phyloP scores from a whole-genome alignment of 2,113 vertebrate species.

The Pelobates fuscus region DNA sequence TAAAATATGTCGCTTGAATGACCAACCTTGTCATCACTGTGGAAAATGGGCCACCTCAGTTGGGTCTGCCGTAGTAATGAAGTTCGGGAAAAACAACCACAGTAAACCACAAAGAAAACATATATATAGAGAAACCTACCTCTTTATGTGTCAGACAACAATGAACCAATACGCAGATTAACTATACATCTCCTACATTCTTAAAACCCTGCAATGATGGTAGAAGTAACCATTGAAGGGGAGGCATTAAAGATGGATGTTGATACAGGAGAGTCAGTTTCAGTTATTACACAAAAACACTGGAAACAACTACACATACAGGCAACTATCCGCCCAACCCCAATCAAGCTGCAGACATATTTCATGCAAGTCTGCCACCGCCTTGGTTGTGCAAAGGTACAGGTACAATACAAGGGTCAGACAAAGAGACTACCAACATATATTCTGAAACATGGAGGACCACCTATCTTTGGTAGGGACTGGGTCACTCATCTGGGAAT shows the following conservation, averaged over 20 bases:
- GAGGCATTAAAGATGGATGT: too few species aligned
- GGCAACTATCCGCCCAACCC: not conserved
- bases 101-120: not conserved
- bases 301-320: not conserved
- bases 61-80: not conserved
- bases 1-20: not conserved
- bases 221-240: too few species aligned
- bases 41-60: not conserved
- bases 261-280: too few species aligned
- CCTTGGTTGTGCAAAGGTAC: not conserved
- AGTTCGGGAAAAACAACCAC: not conserved
- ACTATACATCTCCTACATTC: too few species aligned
- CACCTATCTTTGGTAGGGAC: too few species aligned
- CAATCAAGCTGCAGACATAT: not conserved
- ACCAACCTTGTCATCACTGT: not conserved
- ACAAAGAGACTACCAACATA: not conserved
- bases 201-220: too few species aligned
- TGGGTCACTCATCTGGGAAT: too few species aligned
- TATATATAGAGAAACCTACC: not conserved
- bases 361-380: not conserved
- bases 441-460: too few species aligned
- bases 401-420: not conserved
- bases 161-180: too few species aligned
- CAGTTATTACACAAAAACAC: not conserved
- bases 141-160: too few species aligned